Evolutionary conservation across 2,113 vertebrate species (phyloP), one percentile per base, ranked within the genome.

Genomic region (Corapipo altera): DNA sequence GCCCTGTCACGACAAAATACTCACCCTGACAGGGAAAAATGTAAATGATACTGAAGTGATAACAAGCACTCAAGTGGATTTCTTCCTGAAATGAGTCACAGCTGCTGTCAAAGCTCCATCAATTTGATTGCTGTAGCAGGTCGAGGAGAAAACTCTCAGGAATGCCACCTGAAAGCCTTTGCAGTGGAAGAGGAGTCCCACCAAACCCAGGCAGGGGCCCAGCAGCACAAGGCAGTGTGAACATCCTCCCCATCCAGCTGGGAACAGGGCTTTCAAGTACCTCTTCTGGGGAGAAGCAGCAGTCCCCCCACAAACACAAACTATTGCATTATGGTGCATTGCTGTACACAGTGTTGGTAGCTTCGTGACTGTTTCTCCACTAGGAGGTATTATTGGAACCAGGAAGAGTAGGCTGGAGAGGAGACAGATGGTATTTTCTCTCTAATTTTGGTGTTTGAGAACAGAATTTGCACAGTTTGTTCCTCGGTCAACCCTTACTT

Each of bases 381-480:
- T 21, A 87, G 49, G 88, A 89, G 83, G 72, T 69, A 81, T 81
- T n/a, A 8, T 35, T 55, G 76, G n/a, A 88, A 81, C 37, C 3
- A 15, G 57, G 32, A 66, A 88, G 87, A 75, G 61, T 65, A 84
- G 88, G 82, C 86, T 95, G 75, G 57, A 90, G 79, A 90, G 61
- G 44, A 91, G 85, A 82, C 92, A 96, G 96, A 96, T 96, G 93
- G 93, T 87, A 92, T 94, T 97, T 97, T 91, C 81, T 94, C 58
- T 95, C 84, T 85, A 78, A 72, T 95, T 95, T 91, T 89, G 77
- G 80, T 95, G 80, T 92, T 95, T 96, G 76, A 88, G 96, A 95
- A 93, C 88, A 93, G 76, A 95, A 96, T 93, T 95, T 92, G 95
- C 92, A 94, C 88, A 93, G 69, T 92, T 96, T 96, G 96, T 93